Evolutionary conservation across 2,113 vertebrate genomes (phyloP), one percentile per base, ranked within the genome.

Genomic region (Aleadryas rufinucha): DNA sequence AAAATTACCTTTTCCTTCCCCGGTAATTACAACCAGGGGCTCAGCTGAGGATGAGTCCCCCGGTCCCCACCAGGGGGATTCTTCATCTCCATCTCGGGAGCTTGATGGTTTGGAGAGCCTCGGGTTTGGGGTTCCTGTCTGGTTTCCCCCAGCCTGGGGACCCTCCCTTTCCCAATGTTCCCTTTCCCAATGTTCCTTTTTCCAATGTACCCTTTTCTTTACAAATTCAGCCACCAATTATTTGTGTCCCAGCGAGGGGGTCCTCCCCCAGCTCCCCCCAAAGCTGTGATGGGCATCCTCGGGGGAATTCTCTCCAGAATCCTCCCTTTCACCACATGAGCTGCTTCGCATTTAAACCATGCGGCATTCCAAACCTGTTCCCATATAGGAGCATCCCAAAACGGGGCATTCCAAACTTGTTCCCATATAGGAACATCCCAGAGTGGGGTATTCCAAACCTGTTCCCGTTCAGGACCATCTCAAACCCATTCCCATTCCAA

Each of bases 181-280:
- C 39, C 27, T 37, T 24, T n/a, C n/a, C n/a, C n/a, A n/a, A n/a
- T n/a, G n/a, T n/a, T 33, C 31, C 49, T 26, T 44, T 30, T 20
- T 3, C 50, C 61, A 37, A 1, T 0, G 20, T 19, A 39, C 41
- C 39, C 27, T 37, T 24, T n/a, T 16, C 19, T 3, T 15, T 7
- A 12, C 26, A 31, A 24, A 45, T 18, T 5, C 49, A 26, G 50
- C 20, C 61, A 11, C 35, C 44, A 4, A 2, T 27, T 20, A 16
- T 7, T 3, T 4, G 11, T 18, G 23, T 22, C 19, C 49, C 49
- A 30, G 15, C 0, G 11, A 35, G 37, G 37, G 45, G 3, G 0
- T 16, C 13, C 57, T 61, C 8, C 26, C 21, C 27, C 20, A 6
- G 1, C 3, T 8, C 9, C 60, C 33, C 77, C 39, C 31, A 24